Evolutionary conservation across 2,113 vertebrate genomes (phyloP), one percentile per base, ranked within the genome.

Genomic region (Muntiacus muntjak): DNA sequence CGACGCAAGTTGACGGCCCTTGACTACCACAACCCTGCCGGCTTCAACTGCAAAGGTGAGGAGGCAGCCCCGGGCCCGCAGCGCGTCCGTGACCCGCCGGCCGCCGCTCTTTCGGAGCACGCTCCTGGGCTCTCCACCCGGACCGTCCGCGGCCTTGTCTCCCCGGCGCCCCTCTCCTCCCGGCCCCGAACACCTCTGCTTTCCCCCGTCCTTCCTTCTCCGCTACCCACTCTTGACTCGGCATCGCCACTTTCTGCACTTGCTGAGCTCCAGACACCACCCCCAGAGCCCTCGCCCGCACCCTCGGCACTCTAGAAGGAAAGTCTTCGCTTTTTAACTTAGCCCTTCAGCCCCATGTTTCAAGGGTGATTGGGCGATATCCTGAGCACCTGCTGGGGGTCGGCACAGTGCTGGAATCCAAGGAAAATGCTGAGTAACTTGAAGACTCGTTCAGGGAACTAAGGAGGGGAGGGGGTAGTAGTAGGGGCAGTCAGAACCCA

Each of bases 1-100:
- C 99, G 99, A 93, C 99, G 99, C 83, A 99, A 99, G 97, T 99
- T 99, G 15, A 99, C 99, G 62, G 99, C 99, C 1, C 98, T 99
- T 14, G 99, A 99, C 71, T 99, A 99, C 89, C 99, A 99, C 97
- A 99, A 99, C 90, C 99, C 99, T 0, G 50, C 97, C 6, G 99
- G 98, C 40, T 99, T 99, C 98, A 99, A 99, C 97, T 99, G 99
- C 97, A 99, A 98, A 99, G 99, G 99, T 99, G 98, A 98, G 98
- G 54, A 8, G 13, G 33, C 26, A 30, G 25, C 43, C 19, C 6
- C 2, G 4, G 33, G 21, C 57, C 33, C 13, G n/a, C 76, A 16
- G 30, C 52, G 36, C 25, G 14, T 28, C 78, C 7, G 1, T 30
- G 62, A 17, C 40, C n/a, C 1, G 19, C 52, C 7, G 47, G 57